Evolutionary conservation across 2,797 vertebrate genomes (phyloP).

Genomic region (Parauchenoglanis ngamensis): DNA sequence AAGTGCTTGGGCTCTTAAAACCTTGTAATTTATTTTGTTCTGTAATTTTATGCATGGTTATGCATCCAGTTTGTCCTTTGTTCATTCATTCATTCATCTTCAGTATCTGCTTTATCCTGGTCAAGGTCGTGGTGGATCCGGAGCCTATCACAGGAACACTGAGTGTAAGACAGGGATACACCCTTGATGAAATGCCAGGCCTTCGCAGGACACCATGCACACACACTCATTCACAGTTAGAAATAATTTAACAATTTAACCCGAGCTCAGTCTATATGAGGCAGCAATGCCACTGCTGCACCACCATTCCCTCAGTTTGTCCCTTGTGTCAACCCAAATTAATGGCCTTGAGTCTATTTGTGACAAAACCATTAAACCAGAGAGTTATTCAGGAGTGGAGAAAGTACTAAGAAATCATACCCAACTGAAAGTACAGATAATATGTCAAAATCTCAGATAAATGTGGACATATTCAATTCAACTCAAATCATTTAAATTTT

Average conservation of each 20-base stretch:
- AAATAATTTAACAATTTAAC: background rate
- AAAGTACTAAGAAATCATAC: background rate
- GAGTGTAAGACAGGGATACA: background rate
- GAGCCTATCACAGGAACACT: background rate
- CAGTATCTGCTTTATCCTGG: background rate
- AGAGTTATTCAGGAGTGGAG: background rate
- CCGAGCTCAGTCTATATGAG: background rate
- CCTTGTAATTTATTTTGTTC: background rate
- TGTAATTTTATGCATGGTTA: background rate
- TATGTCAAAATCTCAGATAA: background rate
- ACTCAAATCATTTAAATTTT: too few relatives aligned
- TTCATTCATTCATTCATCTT: background rate
- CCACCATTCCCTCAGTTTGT: background rate
- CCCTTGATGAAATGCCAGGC: background rate
- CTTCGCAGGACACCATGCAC: background rate
- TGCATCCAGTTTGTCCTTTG: background rate
- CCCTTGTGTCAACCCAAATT: background rate
- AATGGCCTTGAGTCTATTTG: background rate
- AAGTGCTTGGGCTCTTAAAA: background rate
- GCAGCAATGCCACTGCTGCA: background rate
- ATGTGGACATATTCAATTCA: background rate
- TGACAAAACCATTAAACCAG: background rate
- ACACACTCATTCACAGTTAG: background rate
- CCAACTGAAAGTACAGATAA: background rate
- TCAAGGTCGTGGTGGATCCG: background rate